phyloP scores from a whole-genome alignment of 2,888 invertebrate species.

The Habrosyne pyritoides region DNA sequence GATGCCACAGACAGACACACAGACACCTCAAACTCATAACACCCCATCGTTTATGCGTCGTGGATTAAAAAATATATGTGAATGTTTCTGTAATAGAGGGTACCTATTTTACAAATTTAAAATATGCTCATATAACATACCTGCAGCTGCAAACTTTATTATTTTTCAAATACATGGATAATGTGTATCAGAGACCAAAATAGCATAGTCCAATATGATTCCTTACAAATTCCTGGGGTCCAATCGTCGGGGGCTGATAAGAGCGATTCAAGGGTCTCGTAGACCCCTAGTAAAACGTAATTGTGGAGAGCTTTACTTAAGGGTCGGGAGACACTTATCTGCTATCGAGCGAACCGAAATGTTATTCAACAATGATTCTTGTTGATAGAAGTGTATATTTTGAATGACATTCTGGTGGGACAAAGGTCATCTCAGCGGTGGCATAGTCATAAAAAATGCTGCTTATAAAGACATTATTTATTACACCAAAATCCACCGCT shows the following conservation, averaged over 20 bases:
- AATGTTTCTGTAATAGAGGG: no score
- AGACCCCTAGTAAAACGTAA: constrained; percentile 14
- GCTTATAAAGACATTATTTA: no score
- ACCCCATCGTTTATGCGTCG: no score
- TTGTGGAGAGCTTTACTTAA: constrained; percentile 6
- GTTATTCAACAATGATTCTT: background rate
- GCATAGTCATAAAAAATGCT: no score
- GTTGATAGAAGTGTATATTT: background rate
- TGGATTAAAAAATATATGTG: no score
- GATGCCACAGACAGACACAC: no score
- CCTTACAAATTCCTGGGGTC: constrained; percentile 14
- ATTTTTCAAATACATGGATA: background rate
- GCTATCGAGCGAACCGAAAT: constrained; percentile 1
- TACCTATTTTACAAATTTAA: no score
- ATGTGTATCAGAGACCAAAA: constrained; percentile 4
- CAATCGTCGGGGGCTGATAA: constrained; percentile 14
- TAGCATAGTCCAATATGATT: constrained; percentile 9
- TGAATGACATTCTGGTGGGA: background rate
- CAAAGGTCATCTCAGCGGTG: no score
- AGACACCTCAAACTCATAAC: no score
- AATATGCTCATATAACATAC: no score
- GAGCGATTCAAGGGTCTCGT: constrained; percentile 11
- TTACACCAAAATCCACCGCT: no score
- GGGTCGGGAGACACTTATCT: constrained; percentile 4
- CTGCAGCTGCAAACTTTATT: background rate